phyloP scores from a whole-genome alignment of 2,797 vertebrate species.

The Heteromormyrus szaboi region DNA sequence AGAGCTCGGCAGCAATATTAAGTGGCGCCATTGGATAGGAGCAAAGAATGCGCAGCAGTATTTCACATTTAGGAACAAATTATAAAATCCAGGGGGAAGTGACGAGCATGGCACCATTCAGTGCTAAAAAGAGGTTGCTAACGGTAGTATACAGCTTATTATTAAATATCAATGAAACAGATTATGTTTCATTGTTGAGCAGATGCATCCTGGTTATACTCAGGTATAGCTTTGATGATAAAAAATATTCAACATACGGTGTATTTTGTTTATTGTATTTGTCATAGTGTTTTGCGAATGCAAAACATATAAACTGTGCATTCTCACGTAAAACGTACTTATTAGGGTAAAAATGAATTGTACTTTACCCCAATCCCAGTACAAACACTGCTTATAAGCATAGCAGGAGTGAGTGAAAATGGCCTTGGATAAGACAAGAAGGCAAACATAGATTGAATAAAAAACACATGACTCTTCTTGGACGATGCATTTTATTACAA shows the following conservation, averaged over 20 bases:
- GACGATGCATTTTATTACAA: neutral
- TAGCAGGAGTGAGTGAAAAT: neutral
- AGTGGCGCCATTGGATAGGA: neutral
- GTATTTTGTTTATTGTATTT: neutral
- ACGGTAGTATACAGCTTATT: neutral
- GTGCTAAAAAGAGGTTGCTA: neutral
- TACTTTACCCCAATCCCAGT: neutral
- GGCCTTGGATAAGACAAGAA: neutral
- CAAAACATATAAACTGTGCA: neutral
- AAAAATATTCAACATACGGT: neutral
- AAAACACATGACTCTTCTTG: neutral
- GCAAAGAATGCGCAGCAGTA: neutral
- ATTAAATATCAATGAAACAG: neutral
- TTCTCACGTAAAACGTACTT: neutral
- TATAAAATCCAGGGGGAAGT: neutral
- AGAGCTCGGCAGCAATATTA: neutral
- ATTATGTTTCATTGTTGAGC: neutral
- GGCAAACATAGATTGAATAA: neutral
- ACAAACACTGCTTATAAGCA: neutral
- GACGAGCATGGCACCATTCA: neutral
- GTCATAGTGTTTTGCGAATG: neutral
- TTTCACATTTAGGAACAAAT: neutral
- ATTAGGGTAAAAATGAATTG: neutral
- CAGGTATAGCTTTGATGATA: neutral
- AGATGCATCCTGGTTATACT: neutral